Conservation (phyloP, 2,888 invertebrate species). For the Anarsia innoxiella region DNA sequence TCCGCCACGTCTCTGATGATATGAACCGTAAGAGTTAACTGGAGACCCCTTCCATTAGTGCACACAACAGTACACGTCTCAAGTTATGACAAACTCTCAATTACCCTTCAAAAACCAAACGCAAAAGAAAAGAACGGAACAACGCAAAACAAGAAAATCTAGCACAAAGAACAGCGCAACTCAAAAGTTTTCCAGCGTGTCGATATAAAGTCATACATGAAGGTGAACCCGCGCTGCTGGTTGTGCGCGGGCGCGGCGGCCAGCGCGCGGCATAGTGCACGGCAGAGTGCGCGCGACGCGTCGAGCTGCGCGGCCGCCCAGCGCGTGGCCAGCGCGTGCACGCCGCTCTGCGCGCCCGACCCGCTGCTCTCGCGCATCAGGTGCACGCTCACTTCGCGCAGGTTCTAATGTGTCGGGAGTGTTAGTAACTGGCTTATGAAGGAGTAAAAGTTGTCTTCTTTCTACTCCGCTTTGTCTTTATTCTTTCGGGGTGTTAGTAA, state of each 20-base stretch:
- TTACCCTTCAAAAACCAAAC: conserved; percentile 10
- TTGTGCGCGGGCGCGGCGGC: conserved; percentile 80
- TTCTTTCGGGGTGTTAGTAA: no score
- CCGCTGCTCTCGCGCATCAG: conserved; percentile 78
- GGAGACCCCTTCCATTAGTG: no score
- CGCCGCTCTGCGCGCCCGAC: conserved; percentile 71
- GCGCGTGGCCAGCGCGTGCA: conserved; percentile 87
- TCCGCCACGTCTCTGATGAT: no score
- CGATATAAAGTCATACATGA: conserved; percentile 74
- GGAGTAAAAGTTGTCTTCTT: no score
- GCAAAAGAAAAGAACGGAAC: conserved; percentile 13
- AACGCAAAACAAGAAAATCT: conserved; percentile 10
- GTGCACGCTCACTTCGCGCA: conserved; percentile 90
- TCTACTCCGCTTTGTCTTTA: no score
- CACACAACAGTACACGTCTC: no score
- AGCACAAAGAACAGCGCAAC: neutral
- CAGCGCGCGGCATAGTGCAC: conserved; percentile 81
- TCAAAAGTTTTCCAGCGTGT: neutral
- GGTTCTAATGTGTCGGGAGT: conserved; percentile 78
- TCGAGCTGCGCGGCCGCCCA: conserved; percentile 89
- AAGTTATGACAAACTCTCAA: no score
- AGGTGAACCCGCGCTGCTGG: conserved; percentile 84
- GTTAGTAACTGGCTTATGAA: no score
- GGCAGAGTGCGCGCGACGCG: conserved; percentile 84
- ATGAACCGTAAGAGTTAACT: no score